These are phyloP conservation scores for Anthonomus grandis DNA, from an alignment of 1,140 invertebrate genomes.

Conservation along the genomic window DNA sequence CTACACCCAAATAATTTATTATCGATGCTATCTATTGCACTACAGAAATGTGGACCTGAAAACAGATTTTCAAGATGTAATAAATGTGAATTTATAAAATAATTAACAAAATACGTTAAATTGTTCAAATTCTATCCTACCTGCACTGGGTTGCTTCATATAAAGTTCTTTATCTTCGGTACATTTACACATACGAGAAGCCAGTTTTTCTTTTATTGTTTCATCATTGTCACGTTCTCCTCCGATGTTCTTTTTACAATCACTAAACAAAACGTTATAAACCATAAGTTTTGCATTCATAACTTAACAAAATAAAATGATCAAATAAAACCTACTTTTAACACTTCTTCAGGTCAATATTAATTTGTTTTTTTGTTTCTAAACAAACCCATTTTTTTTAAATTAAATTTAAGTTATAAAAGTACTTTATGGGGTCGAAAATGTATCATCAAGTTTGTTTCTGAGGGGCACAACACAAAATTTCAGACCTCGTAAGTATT, in stretches of 20 bases:
- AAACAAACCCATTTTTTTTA: too few relatives aligned
- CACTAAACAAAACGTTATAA: too few relatives aligned
- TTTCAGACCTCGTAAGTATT: too few relatives aligned
- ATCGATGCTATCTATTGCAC: slow-evolving; percentile 40
- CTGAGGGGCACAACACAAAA: too few relatives aligned
- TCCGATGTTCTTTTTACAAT: neutral
- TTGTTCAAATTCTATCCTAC: neutral
- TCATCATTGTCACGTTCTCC: neutral
- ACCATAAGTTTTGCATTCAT: too few relatives aligned
- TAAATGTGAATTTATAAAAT: neutral
- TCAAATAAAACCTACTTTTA: too few relatives aligned
- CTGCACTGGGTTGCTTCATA: slow-evolving; percentile 11
- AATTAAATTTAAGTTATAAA: too few relatives aligned
- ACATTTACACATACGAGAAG: slow-evolving; percentile 15
- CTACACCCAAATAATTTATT: slow-evolving; percentile 44
- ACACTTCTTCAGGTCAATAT: neutral
- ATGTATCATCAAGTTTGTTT: too few relatives aligned
- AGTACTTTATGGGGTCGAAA: too few relatives aligned
- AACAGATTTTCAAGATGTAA: neutral
- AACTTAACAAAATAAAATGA: too few relatives aligned
- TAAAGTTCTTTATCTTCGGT: slow-evolving; percentile 22
- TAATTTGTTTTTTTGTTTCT: neutral
- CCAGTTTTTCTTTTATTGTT: neutral
- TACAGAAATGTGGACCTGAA: slow-evolving; percentile 36
- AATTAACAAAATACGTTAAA: neutral